A percentile compares a stretch with the other conserved stretches of the same genome.
Conservation (phyloP, 2,888 invertebrate species). For the Nomada ferruginata region DNA sequence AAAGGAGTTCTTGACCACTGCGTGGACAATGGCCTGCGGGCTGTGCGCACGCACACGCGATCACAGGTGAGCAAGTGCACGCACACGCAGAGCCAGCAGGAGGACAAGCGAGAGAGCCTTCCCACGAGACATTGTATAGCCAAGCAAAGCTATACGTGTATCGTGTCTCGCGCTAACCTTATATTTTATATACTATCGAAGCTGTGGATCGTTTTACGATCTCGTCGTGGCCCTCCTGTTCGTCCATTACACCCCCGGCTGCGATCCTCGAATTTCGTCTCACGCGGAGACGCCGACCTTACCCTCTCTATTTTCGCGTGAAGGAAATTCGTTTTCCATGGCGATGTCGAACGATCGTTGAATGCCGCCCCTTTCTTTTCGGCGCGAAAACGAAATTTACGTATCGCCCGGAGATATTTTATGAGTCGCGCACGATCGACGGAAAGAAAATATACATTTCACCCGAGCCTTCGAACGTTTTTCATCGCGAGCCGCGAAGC, state of each 20-base stretch:
- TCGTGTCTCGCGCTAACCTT: constrained; percentile 61
- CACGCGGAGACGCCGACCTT: constrained; percentile 1
- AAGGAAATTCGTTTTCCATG: neutral
- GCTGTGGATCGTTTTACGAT: constrained; percentile 66
- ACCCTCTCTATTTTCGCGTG: neutral
- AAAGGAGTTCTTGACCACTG: constrained; percentile 51
- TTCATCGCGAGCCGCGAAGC: constrained; percentile 28
- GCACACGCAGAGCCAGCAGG: constrained; percentile 26
- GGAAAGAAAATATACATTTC: neutral
- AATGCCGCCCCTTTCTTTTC: neutral
- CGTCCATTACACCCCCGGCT: constrained; percentile 54
- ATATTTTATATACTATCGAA: constrained; percentile 53
- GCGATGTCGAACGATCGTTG: neutral
- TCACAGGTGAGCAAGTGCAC: constrained; percentile 8
- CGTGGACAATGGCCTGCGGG: constrained; percentile 43
- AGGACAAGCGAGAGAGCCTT: constrained; percentile 60
- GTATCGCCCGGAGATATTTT: too few species aligned
- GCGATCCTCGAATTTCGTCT: constrained; percentile 36
- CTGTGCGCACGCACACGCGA: constrained; percentile 7
- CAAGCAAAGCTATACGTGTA: constrained; percentile 59
- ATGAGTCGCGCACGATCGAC: neutral
- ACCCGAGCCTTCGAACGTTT: constrained; percentile 9
- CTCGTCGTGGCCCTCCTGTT: constrained; percentile 35
- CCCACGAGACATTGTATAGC: constrained; percentile 71
- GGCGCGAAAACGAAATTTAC: neutral